Percentiles rank a stretch among this genome's conserved stretches.
These are phyloP conservation scores for Serinus canaria DNA, from an alignment of 2,113 vertebrate genomes.

Conservation along the genomic window DNA sequence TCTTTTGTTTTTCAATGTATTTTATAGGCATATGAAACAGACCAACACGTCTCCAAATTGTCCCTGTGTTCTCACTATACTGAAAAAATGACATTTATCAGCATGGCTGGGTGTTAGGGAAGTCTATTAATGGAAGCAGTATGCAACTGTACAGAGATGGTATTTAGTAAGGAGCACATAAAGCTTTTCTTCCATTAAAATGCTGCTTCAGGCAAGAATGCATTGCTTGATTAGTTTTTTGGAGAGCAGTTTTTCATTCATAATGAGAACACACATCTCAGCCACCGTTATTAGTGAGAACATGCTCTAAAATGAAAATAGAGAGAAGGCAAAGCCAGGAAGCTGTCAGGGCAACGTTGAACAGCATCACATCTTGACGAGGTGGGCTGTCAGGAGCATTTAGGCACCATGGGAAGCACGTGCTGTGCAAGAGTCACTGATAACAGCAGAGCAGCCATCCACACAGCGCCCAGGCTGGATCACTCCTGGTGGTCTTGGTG, in stretches of 20 bases:
- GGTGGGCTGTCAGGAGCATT: not conserved
- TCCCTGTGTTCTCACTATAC: not conserved
- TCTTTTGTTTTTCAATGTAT: not conserved
- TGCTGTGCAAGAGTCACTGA: not conserved
- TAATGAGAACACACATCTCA: slow-evolving; percentile 18
- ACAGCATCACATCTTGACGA: not conserved
- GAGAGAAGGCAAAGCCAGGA: not conserved
- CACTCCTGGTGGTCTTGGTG: not conserved
- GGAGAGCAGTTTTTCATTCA: slow-evolving; percentile 50
- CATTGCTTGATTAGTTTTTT: slow-evolving; percentile 31
- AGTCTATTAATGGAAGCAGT: not conserved
- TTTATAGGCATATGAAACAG: not conserved
- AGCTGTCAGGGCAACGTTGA: not conserved
- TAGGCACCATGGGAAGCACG: not conserved
- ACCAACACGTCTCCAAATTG: not conserved
- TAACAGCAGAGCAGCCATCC: not conserved
- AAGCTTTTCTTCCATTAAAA: slow-evolving; percentile 36
- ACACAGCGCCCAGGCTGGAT: not conserved
- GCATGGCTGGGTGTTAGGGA: not conserved
- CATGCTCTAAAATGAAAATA: not conserved
- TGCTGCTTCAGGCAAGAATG: slow-evolving; percentile 11
- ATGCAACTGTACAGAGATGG: not conserved
- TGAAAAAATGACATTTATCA: slow-evolving; percentile 24
- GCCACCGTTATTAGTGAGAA: not conserved
- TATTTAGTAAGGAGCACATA: not conserved